phyloP scores from a whole-genome alignment of 2,113 vertebrate species.

The Gorilla gorilla region DNA sequence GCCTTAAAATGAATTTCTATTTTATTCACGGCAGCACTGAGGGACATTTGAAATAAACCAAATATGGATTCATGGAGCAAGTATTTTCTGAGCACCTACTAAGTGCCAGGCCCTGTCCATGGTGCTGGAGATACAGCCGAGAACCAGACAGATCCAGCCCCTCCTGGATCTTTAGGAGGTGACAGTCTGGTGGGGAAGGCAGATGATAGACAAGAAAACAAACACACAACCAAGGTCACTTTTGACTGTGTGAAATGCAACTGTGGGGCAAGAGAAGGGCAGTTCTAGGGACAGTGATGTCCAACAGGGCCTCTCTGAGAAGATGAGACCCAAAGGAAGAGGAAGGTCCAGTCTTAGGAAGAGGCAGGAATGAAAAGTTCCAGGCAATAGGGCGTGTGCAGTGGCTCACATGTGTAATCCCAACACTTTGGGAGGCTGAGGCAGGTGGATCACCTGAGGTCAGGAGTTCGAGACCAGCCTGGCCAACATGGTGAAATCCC shows the following conservation, averaged over 20 bases:
- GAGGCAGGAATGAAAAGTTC: neutral
- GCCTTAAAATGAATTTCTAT: neutral
- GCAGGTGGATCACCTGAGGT: no score
- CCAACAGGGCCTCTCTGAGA: neutral
- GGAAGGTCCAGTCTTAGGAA: neutral
- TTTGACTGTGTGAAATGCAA: neutral
- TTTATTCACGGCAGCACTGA: neutral
- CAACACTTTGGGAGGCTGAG: no score
- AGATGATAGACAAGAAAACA: neutral
- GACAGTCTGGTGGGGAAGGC: neutral
- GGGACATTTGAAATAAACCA: neutral
- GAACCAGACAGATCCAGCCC: neutral
- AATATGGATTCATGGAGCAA: accelerated
- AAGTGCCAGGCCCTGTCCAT: neutral
- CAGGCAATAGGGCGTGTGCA: neutral
- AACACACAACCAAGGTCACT: neutral
- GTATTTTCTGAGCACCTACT: neutral
- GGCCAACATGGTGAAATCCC: no score
- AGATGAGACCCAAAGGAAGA: neutral
- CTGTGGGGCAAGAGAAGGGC: neutral
- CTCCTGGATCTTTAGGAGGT: neutral
- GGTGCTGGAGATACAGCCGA: neutral
- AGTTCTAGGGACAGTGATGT: neutral
- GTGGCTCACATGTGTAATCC: no score
- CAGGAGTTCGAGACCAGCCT: no score